Percentiles rank a stretch among this genome's conserved stretches.
Conservation (phyloP, 2,888 invertebrate species). For the Tridacna crocea region DNA sequence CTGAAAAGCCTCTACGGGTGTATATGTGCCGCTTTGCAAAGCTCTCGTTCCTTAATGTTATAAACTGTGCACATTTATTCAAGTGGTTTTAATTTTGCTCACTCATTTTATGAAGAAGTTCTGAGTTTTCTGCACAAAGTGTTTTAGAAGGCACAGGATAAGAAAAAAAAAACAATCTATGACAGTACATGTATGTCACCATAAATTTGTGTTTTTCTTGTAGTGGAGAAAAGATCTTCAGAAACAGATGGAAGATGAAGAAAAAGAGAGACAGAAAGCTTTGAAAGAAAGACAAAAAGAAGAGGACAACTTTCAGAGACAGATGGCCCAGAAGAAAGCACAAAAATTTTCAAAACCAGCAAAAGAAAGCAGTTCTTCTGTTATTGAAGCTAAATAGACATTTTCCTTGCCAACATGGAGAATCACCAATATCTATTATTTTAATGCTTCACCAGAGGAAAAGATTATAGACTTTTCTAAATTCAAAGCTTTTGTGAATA, state of each 20-base stretch:
- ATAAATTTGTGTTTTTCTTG: constrained; percentile 17
- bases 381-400: constrained; percentile 12
- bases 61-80: no score
- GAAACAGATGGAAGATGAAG: constrained; percentile 75
- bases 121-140: no score
- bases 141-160: no score
- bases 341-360: constrained; percentile 52
- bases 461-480: neutral
- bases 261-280: constrained; percentile 73
- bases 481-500: neutral
- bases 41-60: no score
- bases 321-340: constrained; percentile 56
- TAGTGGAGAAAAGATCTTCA: constrained; percentile 83
- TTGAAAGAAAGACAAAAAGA: constrained; percentile 71
- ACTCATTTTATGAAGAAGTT: no score
- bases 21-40: no score
- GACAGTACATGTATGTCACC: no score
- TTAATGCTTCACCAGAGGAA: neutral
- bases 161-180: no score
- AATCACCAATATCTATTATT: neutral
- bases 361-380: neutral
- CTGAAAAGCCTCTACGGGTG: no score
- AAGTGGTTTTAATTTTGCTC: no score
- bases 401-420: neutral
- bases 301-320: constrained; percentile 72